Evolutionary conservation across 2,888 invertebrate genomes (phyloP).

Genomic region (Amiota communis): DNA sequence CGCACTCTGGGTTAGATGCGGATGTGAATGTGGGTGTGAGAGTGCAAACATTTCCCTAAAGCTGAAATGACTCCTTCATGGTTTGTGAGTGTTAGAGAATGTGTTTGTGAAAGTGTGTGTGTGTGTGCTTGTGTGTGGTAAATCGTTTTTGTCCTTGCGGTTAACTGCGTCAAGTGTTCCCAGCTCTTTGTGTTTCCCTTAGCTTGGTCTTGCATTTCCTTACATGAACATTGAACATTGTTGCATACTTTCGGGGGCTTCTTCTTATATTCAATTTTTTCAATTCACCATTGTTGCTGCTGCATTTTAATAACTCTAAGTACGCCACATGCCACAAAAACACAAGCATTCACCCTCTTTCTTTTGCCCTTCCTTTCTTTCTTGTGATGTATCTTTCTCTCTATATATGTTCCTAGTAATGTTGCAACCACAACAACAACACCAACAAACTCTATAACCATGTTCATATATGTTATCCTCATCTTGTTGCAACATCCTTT

Average conservation of each 20-base stretch:
- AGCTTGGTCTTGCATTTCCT: background rate
- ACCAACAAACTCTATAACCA: too few relatives aligned
- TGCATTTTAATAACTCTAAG: constrained; percentile 59
- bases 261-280: constrained; percentile 37
- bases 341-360: constrained; percentile 25
- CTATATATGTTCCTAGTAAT: background rate
- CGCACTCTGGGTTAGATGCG: background rate
- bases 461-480: too few relatives aligned
- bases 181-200: constrained; percentile 8
- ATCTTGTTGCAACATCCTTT: too few relatives aligned
- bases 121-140: constrained; percentile 16
- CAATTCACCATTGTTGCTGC: constrained; percentile 33
- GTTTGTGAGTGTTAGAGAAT: background rate
- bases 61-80: background rate
- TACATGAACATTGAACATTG: constrained; percentile 56
- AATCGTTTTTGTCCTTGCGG: constrained; percentile 33
- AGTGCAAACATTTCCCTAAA: constrained; percentile 1
- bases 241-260: constrained; percentile 38
- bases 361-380: background rate
- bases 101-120: background rate
- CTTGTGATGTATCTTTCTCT: background rate
- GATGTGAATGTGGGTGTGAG: background rate
- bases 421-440: too few relatives aligned
- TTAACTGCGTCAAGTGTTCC: constrained; percentile 23
- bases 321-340: constrained; percentile 53